Conservation (phyloP, 1,140 invertebrate genomes). For the Cataglyphis hispanica region DNA sequence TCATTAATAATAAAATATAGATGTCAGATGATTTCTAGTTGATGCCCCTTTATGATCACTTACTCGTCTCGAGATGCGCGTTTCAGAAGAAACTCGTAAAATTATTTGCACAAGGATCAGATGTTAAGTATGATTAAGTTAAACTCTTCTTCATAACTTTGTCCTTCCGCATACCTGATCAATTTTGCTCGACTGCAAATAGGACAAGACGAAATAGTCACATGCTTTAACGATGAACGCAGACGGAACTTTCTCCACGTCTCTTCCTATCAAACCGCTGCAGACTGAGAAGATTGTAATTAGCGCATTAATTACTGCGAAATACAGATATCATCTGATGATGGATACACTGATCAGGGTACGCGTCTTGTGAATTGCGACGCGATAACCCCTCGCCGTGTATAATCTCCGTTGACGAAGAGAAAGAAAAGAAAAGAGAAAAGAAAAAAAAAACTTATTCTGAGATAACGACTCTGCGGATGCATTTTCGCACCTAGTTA, state of each 20-base stretch:
- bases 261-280: constrained; percentile 36
- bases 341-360: constrained; percentile 7
- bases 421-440: background rate
- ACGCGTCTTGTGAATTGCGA: constrained; percentile 18
- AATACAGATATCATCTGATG: constrained; percentile 42
- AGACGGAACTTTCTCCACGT: background rate
- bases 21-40: constrained; percentile 43
- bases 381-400: constrained; percentile 42
- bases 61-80: constrained; percentile 15
- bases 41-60: constrained; percentile 26
- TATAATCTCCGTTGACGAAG: constrained; percentile 5
- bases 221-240: background rate
- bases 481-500: background rate
- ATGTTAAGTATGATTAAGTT: background rate
- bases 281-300: constrained; percentile 44
- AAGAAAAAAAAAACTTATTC: background rate
- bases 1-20: constrained; percentile 38
- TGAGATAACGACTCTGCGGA: constrained; percentile 3
- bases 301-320: constrained; percentile 59
- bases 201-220: background rate
- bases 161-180: background rate
- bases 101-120: constrained; percentile 17
- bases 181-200: background rate
- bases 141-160: background rate
- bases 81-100: background rate